These are phyloP conservation scores for Parauchenoglanis punctatus DNA, from an alignment of 2,797 vertebrate genomes.

Conservation along the genomic window DNA sequence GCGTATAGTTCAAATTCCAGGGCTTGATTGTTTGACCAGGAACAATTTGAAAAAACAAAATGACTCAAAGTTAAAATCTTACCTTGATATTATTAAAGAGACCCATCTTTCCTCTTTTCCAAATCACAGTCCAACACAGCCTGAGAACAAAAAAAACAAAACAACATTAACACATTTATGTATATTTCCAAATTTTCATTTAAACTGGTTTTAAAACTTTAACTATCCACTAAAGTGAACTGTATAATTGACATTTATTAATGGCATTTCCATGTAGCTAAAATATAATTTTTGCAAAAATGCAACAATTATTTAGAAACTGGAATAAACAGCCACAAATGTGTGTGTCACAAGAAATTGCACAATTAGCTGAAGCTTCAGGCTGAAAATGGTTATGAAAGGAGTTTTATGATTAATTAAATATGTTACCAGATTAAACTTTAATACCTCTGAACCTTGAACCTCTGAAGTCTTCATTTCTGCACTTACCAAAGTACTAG, in stretches of 20 bases:
- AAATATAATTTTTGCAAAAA: neutral
- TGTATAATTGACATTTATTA: neutral
- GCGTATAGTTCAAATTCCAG: no score
- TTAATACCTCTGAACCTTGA: neutral
- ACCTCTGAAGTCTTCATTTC: neutral
- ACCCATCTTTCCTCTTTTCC: slow-evolving; percentile 34
- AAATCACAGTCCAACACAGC: neutral
- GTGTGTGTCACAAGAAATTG: neutral
- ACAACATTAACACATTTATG: neutral
- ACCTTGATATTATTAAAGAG: slow-evolving; percentile 75
- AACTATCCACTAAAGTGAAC: no score
- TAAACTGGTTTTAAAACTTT: neutral
- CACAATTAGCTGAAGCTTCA: neutral
- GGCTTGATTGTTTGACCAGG: neutral
- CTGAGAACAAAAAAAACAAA: slow-evolving; percentile 16
- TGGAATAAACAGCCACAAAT: neutral
- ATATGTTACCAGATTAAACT: neutral
- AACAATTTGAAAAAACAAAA: neutral
- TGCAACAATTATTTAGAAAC: neutral
- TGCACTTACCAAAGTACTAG: neutral
- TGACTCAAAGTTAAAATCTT: neutral
- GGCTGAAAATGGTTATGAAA: neutral
- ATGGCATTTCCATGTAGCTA: neutral
- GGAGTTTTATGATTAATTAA: neutral
- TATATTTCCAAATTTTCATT: neutral